Base-by-base conservation (phyloP, 2,113 vertebrate species). In the Gymnogyps californianus region DNA sequence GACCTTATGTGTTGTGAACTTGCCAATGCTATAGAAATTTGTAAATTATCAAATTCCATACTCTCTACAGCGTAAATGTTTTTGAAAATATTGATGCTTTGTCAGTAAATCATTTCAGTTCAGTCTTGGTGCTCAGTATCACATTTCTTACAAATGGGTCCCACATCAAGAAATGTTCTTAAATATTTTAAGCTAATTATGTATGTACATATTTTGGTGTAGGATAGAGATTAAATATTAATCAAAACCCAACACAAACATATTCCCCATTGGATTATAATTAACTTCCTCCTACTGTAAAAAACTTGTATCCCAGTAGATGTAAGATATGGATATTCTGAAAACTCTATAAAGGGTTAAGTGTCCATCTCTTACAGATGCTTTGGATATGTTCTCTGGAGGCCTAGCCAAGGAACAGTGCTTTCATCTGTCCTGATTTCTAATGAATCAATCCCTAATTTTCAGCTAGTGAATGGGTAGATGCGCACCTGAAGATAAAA, bases 151-250 rank as follows among this genome's bases (percentile, higher is more conserved):
- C 67, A 94, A 82, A 38, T 4, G 8, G 92, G 79, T 75, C 65
- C 81, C 62, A 42, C 65, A 83, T 61, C 49, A 94, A 77, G 87
- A 92, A 92, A 90, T 44, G 15, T 70, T 87, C 81, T 77, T 90
- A 89, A 97, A 93, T 96, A 96, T 96, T 95, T 90, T 91, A 91
- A 94, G 58, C 44, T 65, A 70, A 87, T 84, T 80, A 89, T 74
- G 12, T 61, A 40, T 83, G 88, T 79, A 51, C 47, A 46, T 95
- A 47, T 87, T 90, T 94, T 92, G 84, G 67, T 83, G 87, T 71
- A 28, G 40, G 24, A 65, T 85, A 75, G 61, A 93, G 31, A 86
- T 86, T 89, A 84, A 91, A 93, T 90, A 87, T 89, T 76, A 96
- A 96, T 95, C 76, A 96, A 86, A 96, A 95, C 78, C 59, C 84